Percentiles rank a stretch among this genome's conserved stretches.
phyloP scores from a whole-genome alignment of 2,797 vertebrate species.

The Uromys caudimaculatus region DNA sequence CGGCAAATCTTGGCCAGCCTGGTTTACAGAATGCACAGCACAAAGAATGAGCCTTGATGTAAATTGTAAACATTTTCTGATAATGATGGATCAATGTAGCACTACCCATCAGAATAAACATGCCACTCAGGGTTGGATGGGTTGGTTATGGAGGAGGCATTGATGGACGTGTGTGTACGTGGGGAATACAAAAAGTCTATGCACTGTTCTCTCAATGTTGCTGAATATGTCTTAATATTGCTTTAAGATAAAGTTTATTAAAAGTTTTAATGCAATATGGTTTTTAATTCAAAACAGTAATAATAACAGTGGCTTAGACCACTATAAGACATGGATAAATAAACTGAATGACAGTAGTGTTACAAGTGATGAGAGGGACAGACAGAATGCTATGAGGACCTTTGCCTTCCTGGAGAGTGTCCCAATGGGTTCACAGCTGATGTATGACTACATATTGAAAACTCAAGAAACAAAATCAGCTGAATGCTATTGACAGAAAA shows the following conservation, averaged over 20 bases:
- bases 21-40: not conserved
- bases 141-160: not conserved
- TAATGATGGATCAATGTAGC: not conserved
- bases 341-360: not conserved
- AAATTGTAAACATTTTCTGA: not conserved
- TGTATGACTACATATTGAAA: not conserved
- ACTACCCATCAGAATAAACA: not conserved
- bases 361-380: not conserved
- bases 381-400: not conserved
- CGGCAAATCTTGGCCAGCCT: not conserved
- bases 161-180: not conserved
- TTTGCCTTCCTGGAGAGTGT: not conserved
- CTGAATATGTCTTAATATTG: not conserved
- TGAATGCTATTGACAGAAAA: conserved; percentile 9
- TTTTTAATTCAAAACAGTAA: conserved; percentile 47
- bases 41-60: not conserved
- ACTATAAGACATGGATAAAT: not conserved
- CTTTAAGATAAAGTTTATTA: not conserved
- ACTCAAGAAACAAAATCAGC: not conserved
- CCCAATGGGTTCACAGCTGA: not conserved
- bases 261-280: not conserved
- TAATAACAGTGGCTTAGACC: not conserved
- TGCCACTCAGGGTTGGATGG: not conserved
- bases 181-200: not conserved
- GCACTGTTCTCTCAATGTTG: not conserved